Evolutionary conservation across 2,888 invertebrate species (phyloP), one percentile per base, ranked within the genome.

Genomic region (Dysmachus trigonus): DNA sequence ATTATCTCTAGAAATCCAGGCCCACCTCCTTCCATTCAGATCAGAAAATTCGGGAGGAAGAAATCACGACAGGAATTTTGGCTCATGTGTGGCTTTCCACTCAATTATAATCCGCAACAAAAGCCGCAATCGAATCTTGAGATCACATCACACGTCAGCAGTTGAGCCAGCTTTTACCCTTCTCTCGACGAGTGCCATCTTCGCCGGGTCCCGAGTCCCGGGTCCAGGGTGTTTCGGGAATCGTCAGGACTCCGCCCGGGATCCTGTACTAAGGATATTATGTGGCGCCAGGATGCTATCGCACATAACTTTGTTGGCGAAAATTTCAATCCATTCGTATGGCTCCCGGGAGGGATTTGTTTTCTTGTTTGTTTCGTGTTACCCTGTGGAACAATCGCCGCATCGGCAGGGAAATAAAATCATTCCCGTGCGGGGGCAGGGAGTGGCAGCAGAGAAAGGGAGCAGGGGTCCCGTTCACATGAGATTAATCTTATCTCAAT

Each of bases 381-480:
- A 18, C 62, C 47, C 62, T 22, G 18, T 62, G 62, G 62, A 62
- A 62, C 73, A 33, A 35, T 73, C 27, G 31, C n/a, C 31, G 31
- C 73, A 33, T 33, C 73, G 73, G 35, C 31, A 73, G 73, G 73
- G 73, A 73, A 73, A 73, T 73, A 73, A 73, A 73, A 73, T 35
- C 35, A 33, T 62, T 27, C 22, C 27, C 62, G 27, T 1, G 8
- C 22, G 27, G 22, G 13, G 1, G n/a, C n/a, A 51, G 6, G n/a
- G 51, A 5, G 1, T 18, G 18, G 51, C 1, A 0, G 8, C 6
- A 22, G 18, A 5, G 73, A 8, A 73, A 33, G 4, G 8, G 33
- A 13, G 53, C n/a, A 8, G 7, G 15, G 13, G 22, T 41, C 3
- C 72, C 27, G 73, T 73, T 73, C 73, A 73, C 73, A 73, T 73